A percentile compares a stretch with the other conserved stretches of the same genome.
These are phyloP conservation scores for Campylorhamphus procurvoides DNA, from an alignment of 2,113 vertebrate genomes.

Conservation along the genomic window DNA sequence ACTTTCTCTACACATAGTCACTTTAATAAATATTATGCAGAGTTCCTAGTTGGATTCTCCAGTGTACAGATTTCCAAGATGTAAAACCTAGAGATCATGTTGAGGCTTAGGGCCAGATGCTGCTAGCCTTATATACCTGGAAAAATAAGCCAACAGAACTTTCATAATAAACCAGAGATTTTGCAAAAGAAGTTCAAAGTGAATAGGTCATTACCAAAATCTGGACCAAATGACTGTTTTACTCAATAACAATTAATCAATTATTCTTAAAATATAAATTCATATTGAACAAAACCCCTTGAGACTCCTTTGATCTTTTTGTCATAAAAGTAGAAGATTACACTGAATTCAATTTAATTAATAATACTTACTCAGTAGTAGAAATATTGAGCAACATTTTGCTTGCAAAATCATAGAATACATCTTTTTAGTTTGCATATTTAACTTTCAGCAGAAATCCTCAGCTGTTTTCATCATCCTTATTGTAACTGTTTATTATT, in stretches of 20 bases:
- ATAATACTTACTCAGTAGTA: neutral
- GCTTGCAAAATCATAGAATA: neutral
- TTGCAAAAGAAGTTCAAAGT: neutral
- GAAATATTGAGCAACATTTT: neutral
- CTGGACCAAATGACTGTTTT: neutral
- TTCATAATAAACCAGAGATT: neutral
- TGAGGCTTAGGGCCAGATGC: neutral
- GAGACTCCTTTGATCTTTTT: neutral
- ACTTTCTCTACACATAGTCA: slow-evolving; percentile 15
- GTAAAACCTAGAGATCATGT: neutral
- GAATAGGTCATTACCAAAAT: neutral
- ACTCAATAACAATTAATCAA: neutral
- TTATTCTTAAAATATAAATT: neutral
- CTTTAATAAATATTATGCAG: slow-evolving; percentile 22
- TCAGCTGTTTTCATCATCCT: neutral
- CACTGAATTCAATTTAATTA: neutral
- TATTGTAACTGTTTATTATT: neutral
- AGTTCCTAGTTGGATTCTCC: neutral
- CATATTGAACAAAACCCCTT: neutral
- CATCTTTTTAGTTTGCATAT: neutral
- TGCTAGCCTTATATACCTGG: neutral
- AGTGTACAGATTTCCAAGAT: neutral
- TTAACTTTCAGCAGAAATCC: neutral
- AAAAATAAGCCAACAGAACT: neutral
- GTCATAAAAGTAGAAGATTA: neutral